Evolutionary conservation across 1,140 invertebrate genomes (phyloP).

Genomic region (Diorhabda carinulata): DNA sequence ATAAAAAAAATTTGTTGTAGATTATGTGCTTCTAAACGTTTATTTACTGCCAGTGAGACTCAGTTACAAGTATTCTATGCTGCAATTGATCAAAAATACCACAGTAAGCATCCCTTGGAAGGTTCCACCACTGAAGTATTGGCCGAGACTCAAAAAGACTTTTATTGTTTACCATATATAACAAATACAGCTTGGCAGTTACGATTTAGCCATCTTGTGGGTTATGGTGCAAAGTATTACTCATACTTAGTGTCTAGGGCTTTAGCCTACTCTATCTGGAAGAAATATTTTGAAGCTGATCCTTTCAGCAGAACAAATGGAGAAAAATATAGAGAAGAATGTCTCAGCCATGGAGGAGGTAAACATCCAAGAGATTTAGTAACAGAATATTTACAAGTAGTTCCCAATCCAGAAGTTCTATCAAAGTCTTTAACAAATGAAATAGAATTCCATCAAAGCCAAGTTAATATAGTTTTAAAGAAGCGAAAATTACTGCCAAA

Average conservation of each 20-base stretch:
- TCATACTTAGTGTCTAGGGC: constrained; percentile 93
- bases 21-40: constrained; percentile 76
- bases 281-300: constrained; percentile 77
- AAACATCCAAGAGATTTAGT: constrained; percentile 71
- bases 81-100: constrained; percentile 84
- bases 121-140: constrained; percentile 75
- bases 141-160: constrained; percentile 72
- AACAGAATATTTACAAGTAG: constrained; percentile 65
- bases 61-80: constrained; percentile 90
- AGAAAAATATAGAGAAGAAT: constrained; percentile 69
- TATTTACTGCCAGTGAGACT: constrained; percentile 86
- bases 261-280: constrained; percentile 91
- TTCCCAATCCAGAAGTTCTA: constrained; percentile 59
- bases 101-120: constrained; percentile 58
- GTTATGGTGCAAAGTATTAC: constrained; percentile 98
- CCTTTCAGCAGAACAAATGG: constrained; percentile 76
- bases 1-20: constrained; percentile 52
- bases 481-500: not conserved
- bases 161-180: constrained; percentile 84
- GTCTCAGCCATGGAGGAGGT: constrained; percentile 86
- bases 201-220: constrained; percentile 92
- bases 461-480: constrained; percentile 27
- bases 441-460: constrained; percentile 50
- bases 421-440: constrained; percentile 57
- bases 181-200: constrained; percentile 93